Base-by-base conservation (phyloP, 2,888 invertebrate species). In the Mesochorus sp. region DNA sequence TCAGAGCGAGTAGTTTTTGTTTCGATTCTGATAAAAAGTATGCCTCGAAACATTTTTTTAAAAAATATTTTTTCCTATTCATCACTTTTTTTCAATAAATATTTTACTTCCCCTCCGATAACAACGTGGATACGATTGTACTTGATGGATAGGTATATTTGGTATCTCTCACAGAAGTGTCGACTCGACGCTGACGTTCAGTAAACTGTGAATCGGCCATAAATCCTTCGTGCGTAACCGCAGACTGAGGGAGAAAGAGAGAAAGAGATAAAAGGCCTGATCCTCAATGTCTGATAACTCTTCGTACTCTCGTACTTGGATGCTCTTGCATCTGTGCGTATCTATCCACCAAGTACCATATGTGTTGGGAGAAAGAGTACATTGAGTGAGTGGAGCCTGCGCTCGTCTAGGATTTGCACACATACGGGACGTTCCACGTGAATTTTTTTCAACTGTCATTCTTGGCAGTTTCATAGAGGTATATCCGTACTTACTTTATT, bases 151-250 rank as follows among this genome's bases (percentile, higher is more conserved):
- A 59, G 34, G 47, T 47, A 37, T 47, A 24, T 5, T 47, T 67
- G 24, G 62, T 62, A 34, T 26, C 28, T 67, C 39, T 49, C 42
- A 51, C 24, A 51, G 51, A 51, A 31, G 39, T 42, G 51, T 53
- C 24, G 61, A 42, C 39, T 53, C 61, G 26, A 51, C 14, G 53
- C 53, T 61, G 61, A 62, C 42, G 51, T 42, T 71, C 37, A 39
- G 55, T 64, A 55, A 67, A 39, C 62, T 64, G 57, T 57, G 70
- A 62, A 70, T 70, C 57, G 76, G 21, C 39, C 24, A 76, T 76
- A 55, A 76, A 76, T 70, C 55, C 55, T 57, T 28, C 3, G 14
- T 28, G 24, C 55, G 19, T 47, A 62, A 19, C n/a, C 12, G 6
- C 26, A 42, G 14, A 14, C 12, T 5, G 28, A 19, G 24, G 10